A percentile compares a stretch with the other conserved stretches of the same genome.
Conservation (phyloP, 2,888 invertebrate species). For the Formica aserva region DNA sequence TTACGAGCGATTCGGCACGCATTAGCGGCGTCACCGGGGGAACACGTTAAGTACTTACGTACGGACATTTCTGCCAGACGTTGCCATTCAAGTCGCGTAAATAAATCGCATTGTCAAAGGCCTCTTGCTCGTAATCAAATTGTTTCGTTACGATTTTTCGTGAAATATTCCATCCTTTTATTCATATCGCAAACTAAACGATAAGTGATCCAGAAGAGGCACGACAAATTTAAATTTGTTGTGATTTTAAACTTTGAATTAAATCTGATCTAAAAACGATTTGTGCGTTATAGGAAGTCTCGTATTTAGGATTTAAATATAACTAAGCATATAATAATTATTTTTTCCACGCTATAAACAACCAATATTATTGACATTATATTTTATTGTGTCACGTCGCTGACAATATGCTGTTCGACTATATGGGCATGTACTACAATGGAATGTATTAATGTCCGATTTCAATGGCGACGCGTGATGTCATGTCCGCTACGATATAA, state of each 20-base stretch:
- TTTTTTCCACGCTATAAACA: not conserved
- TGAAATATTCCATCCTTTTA: not conserved
- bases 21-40: conserved; percentile 76
- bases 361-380: not conserved
- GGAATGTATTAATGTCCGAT: conserved; percentile 20
- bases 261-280: not conserved
- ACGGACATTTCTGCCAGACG: conserved; percentile 24
- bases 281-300: not conserved
- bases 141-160: conserved; percentile 16
- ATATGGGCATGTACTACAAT: conserved; percentile 7
- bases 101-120: conserved; percentile 17
- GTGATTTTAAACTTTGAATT: not conserved
- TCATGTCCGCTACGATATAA: conserved; percentile 21
- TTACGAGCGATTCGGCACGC: conserved; percentile 83
- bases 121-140: conserved; percentile 2
- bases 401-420: not conserved
- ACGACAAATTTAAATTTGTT: not conserved
- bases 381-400: not conserved
- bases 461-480: conserved; percentile 30
- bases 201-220: not conserved
- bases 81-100: conserved; percentile 33
- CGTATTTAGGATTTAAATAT: conserved; percentile 33
- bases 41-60: conserved; percentile 66
- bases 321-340: not conserved
- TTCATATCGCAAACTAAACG: not conserved